Base-by-base conservation (phyloP, 2,888 invertebrate genomes). In the Strigamia maritima region DNA sequence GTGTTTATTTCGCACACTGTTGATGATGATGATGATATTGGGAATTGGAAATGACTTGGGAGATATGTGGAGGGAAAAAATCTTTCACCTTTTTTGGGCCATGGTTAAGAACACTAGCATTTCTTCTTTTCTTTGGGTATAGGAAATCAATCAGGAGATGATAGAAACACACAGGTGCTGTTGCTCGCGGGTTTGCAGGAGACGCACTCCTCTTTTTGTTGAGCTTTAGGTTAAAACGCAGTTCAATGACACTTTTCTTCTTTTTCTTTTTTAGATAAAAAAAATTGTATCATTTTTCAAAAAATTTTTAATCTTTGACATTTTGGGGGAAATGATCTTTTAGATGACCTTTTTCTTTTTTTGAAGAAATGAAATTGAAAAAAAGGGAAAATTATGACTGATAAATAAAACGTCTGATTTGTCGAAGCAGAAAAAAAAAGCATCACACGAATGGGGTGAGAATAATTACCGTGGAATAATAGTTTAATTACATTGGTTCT, bases 371-470 rank as follows among this genome's bases (percentile, higher is more conserved):
- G 16, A 74, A 31, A 74, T 24, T 31, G 35, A 28, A 70, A 35
- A 16, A 74, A 74, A 16, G 31, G 75, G 35, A 35, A 28, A 74
- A 74, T 74, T 74, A 74, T 74, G 35, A 31, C 40, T 75, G 76
- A 40, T 40, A 75, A 75, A 75, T 75, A 75, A 40, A 70, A 44
- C 26, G 77, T 77, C 38, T 24, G 49, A 28, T 44, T 44, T 44
- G 77, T 22, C 77, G 77, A 26, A 24, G 77, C 77, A 77, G 40
- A 77, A 77, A 77, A 77, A 77, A 77, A 77, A 49, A 22, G 35
- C 76, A 40, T 76, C 76, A 76, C n/a, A 35, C 22, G 40, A 77
- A 44, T 24, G 24, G 31, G 24, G 77, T 35, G 35, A 35, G 77
- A 49, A 77, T 77, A 77, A 77, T 77, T 77, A 77, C 44, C 70